Evolutionary conservation across 2,797 vertebrate genomes (phyloP).

Genomic region (Anomalospiza imberbis): DNA sequence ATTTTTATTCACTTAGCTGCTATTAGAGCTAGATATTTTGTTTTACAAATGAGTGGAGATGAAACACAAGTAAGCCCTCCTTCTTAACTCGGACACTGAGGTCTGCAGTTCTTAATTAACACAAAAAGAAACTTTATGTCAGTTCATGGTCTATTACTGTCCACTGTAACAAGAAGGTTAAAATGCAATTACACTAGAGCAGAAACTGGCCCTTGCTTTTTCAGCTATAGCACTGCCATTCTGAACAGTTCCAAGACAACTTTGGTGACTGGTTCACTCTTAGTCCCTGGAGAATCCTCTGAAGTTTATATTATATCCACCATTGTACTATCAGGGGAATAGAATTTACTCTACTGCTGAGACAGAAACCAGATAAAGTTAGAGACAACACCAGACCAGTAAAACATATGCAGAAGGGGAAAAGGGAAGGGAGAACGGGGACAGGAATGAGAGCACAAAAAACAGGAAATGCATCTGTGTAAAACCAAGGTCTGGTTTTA

Average conservation of each 20-base stretch:
- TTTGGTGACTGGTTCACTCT: conserved; percentile 58
- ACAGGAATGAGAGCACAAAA: conserved; percentile 40
- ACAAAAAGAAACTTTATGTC: conserved; percentile 47
- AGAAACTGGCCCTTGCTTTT: conserved; percentile 38
- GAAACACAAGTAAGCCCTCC: conserved; percentile 47
- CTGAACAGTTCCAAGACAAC: conserved; percentile 53
- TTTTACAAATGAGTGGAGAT: conserved; percentile 46
- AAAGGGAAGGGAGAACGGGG: conserved; percentile 40
- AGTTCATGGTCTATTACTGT: conserved; percentile 42
- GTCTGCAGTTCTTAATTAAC: conserved; percentile 42
- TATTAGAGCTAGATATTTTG: conserved; percentile 51
- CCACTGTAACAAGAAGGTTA: conserved; percentile 47
- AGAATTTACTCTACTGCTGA: conserved; percentile 66
- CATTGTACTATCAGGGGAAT: conserved; percentile 60
- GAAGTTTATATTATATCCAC: conserved; percentile 55
- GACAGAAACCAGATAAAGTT: conserved; percentile 67
- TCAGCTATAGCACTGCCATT: conserved; percentile 39
- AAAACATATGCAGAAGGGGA: conserved; percentile 47
- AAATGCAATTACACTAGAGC: conserved; percentile 20
- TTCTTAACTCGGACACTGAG: conserved; percentile 45
- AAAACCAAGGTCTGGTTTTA: conserved; percentile 39
- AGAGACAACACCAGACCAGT: conserved; percentile 61
- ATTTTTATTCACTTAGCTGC: conserved; percentile 60
- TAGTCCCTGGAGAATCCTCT: conserved; percentile 65
- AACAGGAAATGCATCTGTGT: conserved; percentile 36